Percentiles rank a stretch among this genome's conserved stretches.
phyloP scores from a whole-genome alignment of 2,113 vertebrate genomes.

The Telmatochromis sp. region DNA sequence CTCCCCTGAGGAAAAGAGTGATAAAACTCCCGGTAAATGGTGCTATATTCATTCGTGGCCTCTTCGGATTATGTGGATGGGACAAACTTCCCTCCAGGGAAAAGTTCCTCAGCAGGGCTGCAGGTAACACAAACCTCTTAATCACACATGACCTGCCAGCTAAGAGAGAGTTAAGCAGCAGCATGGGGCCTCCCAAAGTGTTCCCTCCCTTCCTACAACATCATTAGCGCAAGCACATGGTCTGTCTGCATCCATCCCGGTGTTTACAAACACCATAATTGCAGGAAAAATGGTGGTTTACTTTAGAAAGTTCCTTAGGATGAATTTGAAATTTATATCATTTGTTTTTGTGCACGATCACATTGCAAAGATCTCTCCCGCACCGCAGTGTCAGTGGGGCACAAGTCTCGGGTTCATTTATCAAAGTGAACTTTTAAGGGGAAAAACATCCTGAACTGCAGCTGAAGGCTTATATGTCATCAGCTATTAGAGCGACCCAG shows the following conservation, averaged over 20 bases:
- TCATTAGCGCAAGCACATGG: constrained; percentile 65
- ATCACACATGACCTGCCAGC: constrained; percentile 82
- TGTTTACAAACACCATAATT: constrained; percentile 89
- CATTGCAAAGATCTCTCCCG: not conserved
- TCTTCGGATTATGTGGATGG: constrained; percentile 68
- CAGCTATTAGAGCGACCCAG: constrained; percentile 14
- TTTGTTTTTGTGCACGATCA: not conserved
- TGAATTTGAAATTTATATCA: constrained; percentile 73
- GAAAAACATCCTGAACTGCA: constrained; percentile 7
- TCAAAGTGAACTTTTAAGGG: constrained; percentile 37
- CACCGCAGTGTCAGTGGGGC: not conserved
- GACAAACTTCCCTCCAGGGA: constrained; percentile 74
- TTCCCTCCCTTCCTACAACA: constrained; percentile 55
- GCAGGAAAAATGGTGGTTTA: constrained; percentile 83
- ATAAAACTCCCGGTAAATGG: constrained; percentile 55
- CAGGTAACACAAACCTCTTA: constrained; percentile 81
- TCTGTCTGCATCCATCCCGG: constrained; percentile 52
- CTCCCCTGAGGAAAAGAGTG: constrained; percentile 32
- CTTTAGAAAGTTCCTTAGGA: constrained; percentile 82
- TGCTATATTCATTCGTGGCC: constrained; percentile 62
- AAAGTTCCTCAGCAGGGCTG: constrained; percentile 76
- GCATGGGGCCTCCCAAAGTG: constrained; percentile 66
- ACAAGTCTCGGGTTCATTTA: constrained; percentile 10
- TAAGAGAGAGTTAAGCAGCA: constrained; percentile 73
- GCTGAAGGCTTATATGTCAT: constrained; percentile 38